Percentiles rank a stretch among this genome's conserved stretches.
Conservation (phyloP, 2,888 invertebrate genomes). For the Masnerella sp. region DNA sequence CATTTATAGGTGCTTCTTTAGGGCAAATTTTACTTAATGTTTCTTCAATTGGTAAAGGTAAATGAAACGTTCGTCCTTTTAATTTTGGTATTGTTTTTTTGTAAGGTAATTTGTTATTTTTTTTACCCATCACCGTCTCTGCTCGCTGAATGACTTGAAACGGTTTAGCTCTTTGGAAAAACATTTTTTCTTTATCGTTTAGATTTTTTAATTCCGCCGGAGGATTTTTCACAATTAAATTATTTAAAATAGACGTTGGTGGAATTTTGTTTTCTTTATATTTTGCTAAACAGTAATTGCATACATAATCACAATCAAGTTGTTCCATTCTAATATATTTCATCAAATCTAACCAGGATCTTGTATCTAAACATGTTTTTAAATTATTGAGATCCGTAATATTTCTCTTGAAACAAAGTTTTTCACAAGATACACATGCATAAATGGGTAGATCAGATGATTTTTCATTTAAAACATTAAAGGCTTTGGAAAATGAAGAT, state of each 20-base stretch:
- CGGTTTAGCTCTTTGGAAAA: conserved; percentile 69
- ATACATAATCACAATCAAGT: conserved; percentile 21
- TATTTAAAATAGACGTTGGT: conserved; percentile 64
- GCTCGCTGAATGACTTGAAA: conserved; percentile 68
- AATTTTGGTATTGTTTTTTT: conserved; percentile 57
- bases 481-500: not conserved
- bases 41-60: conserved; percentile 69
- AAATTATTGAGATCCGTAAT: conserved; percentile 4
- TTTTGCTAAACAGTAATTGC: conserved; percentile 50
- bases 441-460: not conserved
- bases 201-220: conserved; percentile 59
- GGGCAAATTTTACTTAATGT: conserved; percentile 64
- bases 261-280: conserved; percentile 62
- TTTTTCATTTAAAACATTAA: not conserved
- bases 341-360: conserved; percentile 22
- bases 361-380: conserved; percentile 33
- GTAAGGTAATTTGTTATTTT: conserved; percentile 64
- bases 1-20: not conserved
- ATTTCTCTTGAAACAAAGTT: not conserved
- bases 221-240: conserved; percentile 45
- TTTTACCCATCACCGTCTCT: conserved; percentile 65
- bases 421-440: conserved; percentile 59
- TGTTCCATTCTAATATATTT: not conserved
- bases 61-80: conserved; percentile 56
- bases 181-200: conserved; percentile 65